A percentile compares a stretch with the other conserved stretches of the same genome.
Conservation (phyloP, 2,888 invertebrate genomes). For the Auanema freiburgensis region DNA sequence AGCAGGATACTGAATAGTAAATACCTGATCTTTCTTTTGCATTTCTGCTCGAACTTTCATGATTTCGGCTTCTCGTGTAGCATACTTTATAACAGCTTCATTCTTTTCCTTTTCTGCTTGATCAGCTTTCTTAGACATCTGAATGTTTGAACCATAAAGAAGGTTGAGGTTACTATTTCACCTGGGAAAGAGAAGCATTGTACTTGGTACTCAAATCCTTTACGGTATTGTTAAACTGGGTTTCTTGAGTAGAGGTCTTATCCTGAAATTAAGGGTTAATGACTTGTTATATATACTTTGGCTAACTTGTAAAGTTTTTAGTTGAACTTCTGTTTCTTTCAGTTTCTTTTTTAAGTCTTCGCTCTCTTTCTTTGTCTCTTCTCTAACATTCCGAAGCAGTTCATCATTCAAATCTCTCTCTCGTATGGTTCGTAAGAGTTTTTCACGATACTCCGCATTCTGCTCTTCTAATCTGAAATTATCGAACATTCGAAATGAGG, state of each 20-base stretch:
- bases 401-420: slow-evolving; percentile 46
- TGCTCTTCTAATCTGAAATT: slow-evolving; percentile 47
- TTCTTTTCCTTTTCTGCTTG: slow-evolving; percentile 51
- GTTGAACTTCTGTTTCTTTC: slow-evolving; percentile 42
- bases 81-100: slow-evolving; percentile 57
- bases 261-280: slow-evolving; percentile 26
- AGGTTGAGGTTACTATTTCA: slow-evolving; percentile 12
- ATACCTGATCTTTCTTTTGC: slow-evolving; percentile 24
- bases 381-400: slow-evolving; percentile 26
- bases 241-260: slow-evolving; percentile 45
- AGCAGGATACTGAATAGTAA: slow-evolving; percentile 7
- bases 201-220: slow-evolving; percentile 41
- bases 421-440: slow-evolving; percentile 40
- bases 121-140: slow-evolving; percentile 49
- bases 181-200: slow-evolving; percentile 39
- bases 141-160: slow-evolving; percentile 12
- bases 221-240: slow-evolving; percentile 42
- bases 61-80: slow-evolving; percentile 55
- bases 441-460: slow-evolving; percentile 52
- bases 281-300: neutral
- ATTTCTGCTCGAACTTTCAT: slow-evolving; percentile 43
- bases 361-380: slow-evolving; percentile 29
- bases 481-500: neutral
- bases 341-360: slow-evolving; percentile 34
- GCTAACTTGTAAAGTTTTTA: slow-evolving; percentile 33